Base-by-base conservation (phyloP, 53 echinoderm and acorn worm species). In the Stichopus horrens region DNA sequence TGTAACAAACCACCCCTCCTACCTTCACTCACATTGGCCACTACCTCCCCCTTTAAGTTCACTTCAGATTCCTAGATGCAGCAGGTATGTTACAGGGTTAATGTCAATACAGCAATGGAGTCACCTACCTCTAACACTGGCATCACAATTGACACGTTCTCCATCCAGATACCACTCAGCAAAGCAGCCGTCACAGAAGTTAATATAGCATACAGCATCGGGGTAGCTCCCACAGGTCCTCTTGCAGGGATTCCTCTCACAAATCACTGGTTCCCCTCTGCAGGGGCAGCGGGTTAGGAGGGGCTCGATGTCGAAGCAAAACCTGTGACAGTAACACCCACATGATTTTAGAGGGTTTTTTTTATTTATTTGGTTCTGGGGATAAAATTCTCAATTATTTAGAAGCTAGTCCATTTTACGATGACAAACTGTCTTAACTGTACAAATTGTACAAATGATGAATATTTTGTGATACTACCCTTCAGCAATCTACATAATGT, bases 271-370 rank as follows among this genome's bases (percentile, higher is more conserved):
- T 11, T 80, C 76, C 52, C 86, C 88, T 5, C 92, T 89, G 55
- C 97, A 97, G 3, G 91, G 88, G 81, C 97, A 97, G 87, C 88
- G 88, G 11, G 86, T 76, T 8, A 95, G 65, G 10, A 97, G 71
- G 5, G 88, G 80, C 87, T 97, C 97, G 74, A 95, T 89, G 22
- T 97, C 97, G 86, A 97, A 87, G 86, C 97, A 97, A 79, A 97
- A 97, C 57, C 97, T 97, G 21, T 52, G 11, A 51, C 21, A 9
- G 16, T 14, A 4, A 59, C 11, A 59, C 37, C 37, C 37, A 59
- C 0, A 68, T 68, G 20, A 8, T 68, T 13, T 4, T 16, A 16
- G 18, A 68, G 14, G 6, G 63, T 60, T 60, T 4, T 60, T 60
- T 60, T 60, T 14, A 5, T 60, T 60, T 60, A 11, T 60, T 11